Percentiles rank a stretch among this genome's conserved stretches.
Conservation (phyloP, 2,888 invertebrate genomes). For the Dicranocentrus wangi region DNA sequence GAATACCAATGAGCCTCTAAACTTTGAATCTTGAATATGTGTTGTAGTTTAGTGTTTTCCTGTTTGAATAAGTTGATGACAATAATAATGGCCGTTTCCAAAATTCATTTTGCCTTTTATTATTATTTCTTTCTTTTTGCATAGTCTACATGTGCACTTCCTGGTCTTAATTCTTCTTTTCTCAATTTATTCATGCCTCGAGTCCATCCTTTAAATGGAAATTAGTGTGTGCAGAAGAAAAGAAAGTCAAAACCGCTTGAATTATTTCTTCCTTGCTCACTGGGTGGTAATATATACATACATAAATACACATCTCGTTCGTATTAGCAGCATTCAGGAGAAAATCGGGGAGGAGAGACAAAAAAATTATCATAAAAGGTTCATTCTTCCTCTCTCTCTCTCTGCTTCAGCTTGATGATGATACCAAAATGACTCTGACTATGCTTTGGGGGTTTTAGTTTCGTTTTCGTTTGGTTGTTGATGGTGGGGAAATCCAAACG, state of each 20-base stretch:
- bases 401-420: constrained; percentile 44
- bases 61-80: no score
- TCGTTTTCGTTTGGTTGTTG: constrained; percentile 30
- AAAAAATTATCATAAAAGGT: constrained; percentile 70
- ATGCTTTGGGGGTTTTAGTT: constrained; percentile 10
- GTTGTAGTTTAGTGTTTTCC: no score
- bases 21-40: no score
- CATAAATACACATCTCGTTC: constrained; percentile 6
- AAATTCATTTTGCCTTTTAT: no score
- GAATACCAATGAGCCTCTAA: no score
- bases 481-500: neutral
- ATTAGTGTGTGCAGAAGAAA: constrained; percentile 6
- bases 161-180: constrained; percentile 2
- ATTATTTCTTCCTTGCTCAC: constrained; percentile 27
- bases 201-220: constrained; percentile 27
- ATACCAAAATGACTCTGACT: constrained; percentile 55
- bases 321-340: constrained; percentile 16
- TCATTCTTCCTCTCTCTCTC: constrained; percentile 60
- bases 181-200: constrained; percentile 39
- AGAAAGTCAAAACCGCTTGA: constrained; percentile 23
- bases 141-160: constrained; percentile 15
- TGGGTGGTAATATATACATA: constrained; percentile 43
- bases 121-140: no score
- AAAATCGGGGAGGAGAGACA: constrained; percentile 32
- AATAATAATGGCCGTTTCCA: constrained; percentile 10